Evolutionary conservation across 2,888 invertebrate species (phyloP).

Genomic region (Acrobasis repandana): DNA sequence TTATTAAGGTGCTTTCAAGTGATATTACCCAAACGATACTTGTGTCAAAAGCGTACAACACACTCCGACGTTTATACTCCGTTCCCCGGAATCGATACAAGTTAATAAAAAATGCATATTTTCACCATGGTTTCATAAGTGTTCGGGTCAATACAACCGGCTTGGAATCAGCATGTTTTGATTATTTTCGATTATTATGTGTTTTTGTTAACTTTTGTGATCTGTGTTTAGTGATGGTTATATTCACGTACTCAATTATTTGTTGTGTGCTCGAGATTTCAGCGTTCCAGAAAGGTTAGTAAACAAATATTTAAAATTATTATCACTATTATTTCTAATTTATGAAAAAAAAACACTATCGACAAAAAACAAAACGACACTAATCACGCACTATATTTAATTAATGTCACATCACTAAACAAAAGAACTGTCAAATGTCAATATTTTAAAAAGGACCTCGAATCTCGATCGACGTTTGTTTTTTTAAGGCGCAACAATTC

Average conservation of each 20-base stretch:
- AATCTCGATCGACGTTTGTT: not conserved
- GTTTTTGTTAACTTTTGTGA: constrained; percentile 47
- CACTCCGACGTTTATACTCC: constrained; percentile 42
- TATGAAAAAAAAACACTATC: not conserved
- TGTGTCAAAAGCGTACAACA: constrained; percentile 49
- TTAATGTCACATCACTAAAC: not conserved
- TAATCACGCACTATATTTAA: not conserved
- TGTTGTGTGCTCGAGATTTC: constrained; percentile 44
- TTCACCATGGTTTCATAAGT: constrained; percentile 71
- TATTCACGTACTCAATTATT: constrained; percentile 34
- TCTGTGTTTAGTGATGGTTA: constrained; percentile 49
- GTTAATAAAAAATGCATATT: constrained; percentile 81
- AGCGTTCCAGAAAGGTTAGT: constrained; percentile 60
- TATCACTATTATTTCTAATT: not conserved
- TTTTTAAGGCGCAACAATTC: not conserved
- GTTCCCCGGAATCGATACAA: constrained; percentile 68
- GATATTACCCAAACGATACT: constrained; percentile 62
- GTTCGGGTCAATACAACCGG: constrained; percentile 61
- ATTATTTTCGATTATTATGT: constrained; percentile 43
- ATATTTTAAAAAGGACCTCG: not conserved
- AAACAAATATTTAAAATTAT: constrained; percentile 51
- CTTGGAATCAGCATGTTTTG: constrained; percentile 47
- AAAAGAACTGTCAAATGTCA: constrained; percentile 5
- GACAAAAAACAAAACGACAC: not conserved
- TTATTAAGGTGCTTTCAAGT: constrained; percentile 75